These are phyloP conservation scores for Motacilla alba DNA, from an alignment of 2,113 vertebrate species.

Conservation along the genomic window DNA sequence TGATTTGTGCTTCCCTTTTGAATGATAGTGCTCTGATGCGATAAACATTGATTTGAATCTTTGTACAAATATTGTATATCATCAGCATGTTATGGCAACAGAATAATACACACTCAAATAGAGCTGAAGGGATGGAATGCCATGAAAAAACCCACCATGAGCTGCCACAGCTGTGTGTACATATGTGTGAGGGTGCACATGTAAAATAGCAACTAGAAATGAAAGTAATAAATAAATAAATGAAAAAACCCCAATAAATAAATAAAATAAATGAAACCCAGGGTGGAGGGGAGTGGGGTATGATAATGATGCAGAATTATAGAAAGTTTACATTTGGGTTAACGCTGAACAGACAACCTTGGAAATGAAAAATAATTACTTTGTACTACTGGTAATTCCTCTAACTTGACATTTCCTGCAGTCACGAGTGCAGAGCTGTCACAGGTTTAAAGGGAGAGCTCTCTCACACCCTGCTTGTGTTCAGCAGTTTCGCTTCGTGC, in stretches of 20 bases:
- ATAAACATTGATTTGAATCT: constrained; percentile 30
- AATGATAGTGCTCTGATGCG: neutral
- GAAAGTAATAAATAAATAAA: neutral
- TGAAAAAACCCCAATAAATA: neutral
- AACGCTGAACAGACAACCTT: neutral
- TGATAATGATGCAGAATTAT: neutral
- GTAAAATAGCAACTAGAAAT: neutral
- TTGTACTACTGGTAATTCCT: neutral
- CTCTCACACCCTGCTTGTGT: neutral
- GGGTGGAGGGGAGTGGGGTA: too few species aligned
- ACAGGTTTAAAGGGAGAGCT: neutral
- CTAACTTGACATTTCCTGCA: neutral
- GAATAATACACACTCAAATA: neutral
- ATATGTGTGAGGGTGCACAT: neutral
- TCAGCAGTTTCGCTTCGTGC: neutral
- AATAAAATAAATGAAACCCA: neutral
- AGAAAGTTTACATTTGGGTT: neutral
- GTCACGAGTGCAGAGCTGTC: neutral
- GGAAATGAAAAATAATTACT: neutral
- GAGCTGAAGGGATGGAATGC: neutral
- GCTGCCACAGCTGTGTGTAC: neutral
- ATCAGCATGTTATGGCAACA: neutral
- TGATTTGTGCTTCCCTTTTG: constrained; percentile 25
- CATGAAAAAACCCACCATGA: neutral
- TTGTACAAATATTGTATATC: constrained; percentile 9